Base-by-base conservation (phyloP, 2,113 vertebrate genomes). In the Lates calcarifer region DNA sequence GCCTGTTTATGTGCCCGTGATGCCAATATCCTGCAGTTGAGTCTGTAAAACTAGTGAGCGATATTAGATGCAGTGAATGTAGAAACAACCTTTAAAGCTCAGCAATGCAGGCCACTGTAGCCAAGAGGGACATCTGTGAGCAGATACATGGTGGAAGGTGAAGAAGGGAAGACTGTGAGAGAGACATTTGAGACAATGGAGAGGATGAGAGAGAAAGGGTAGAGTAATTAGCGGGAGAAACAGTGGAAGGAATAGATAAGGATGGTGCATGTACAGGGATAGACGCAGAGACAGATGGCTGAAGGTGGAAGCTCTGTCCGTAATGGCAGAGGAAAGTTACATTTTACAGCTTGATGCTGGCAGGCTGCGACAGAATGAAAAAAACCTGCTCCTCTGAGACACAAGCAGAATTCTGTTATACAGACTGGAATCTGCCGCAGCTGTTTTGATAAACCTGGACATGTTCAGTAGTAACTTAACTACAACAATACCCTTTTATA, bases 221-320 rank as follows among this genome's bases (percentile, higher is more conserved):
- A 24, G 57, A 72, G 29, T 82, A 71, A 84, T 89, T 83, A 87
- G 69, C 26, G 22, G 72, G 56, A 60, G 74, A 55, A 66, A 47
- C 4, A 1, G 57, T 72, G 71, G 51, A 56, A 22, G 43, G 13
- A 62, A 20, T 35, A 55, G 90, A 87, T 82, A 45, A 84, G 70
- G 67, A n/a, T 53, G n/a, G 43, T 33, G 65, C 7, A 53, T 6
- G 28, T 0, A 35, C 39, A 55, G 81, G 29, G 29, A 65, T 17
- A 39, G 67, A 88, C 74, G 33, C 39, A 17, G 39, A 60, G 75
- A 77, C 79, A 79, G 74, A 79, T 86, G 15, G 49, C 45, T 77
- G 60, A 67, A 79, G 78, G 81, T 79, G n/a, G 74, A 71, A 11
- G 51, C 64, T 79, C 45, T 57, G 69, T 31, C 76, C 28, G 4